Base-by-base conservation (phyloP, 1,140 invertebrate species). In the Drosophila tsacasi region DNA sequence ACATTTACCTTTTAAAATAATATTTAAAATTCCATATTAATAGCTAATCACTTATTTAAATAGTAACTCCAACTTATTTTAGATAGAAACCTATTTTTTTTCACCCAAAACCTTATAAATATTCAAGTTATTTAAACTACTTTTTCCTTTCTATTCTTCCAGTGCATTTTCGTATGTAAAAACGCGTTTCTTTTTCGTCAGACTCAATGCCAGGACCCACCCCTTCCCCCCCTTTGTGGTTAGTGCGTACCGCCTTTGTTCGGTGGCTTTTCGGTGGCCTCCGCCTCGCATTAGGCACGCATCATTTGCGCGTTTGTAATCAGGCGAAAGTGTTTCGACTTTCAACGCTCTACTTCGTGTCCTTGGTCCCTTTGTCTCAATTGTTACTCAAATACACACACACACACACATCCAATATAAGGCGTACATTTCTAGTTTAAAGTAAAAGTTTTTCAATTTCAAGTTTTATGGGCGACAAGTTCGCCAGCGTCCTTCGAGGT, bases 221-320 rank as follows among this genome's bases (percentile, higher is more conserved):
- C 21, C 39, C 27, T 5, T 6, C 27, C 27, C 12, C 7, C 27
- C 42, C 21, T 55, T 42, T 83, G 81, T 54, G 81, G 81, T 83
- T 82, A 82, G 52, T 69, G 25, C 42, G 59, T 10, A 32, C 23
- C 37, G 39, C 60, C 27, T 68, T 62, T 44, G 47, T 63, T 75
- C 62, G 66, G 37, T 57, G 50, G 27, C 54, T 44, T 63, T 47
- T 44, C 54, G 63, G 35, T 55, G 58, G 54, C 55, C 49, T 67
- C 49, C 74, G 68, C 52, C 60, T 73, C 80, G 79, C 87, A 91
- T 91, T 91, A 91, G 87, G 61, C 83, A 91, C 86, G 86, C 86
- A 91, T 91, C 86, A 87, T 91, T 91, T 91, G 77, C 79, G 83
- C 83, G 83, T 83, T 91, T 83, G 86, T 91, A 91, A 91, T 91